Evolutionary conservation across 2,888 invertebrate genomes (phyloP), one percentile per base, ranked within the genome.

Genomic region (Drosophila testacea): DNA sequence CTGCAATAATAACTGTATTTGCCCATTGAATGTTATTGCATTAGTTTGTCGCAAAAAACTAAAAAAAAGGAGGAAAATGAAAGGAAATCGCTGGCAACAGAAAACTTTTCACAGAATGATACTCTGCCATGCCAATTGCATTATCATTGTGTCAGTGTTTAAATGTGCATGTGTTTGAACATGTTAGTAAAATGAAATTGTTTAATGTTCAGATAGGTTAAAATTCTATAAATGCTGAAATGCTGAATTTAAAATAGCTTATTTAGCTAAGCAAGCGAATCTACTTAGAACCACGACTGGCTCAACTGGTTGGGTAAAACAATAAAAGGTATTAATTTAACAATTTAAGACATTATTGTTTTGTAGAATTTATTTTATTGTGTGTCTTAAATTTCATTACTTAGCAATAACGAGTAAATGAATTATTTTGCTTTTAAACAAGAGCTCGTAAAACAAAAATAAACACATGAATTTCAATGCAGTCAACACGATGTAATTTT

Each of bases 21-120:
- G 79, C 44, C 84, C 82, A 87, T 88, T 88, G 86, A 85, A 80
- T 83, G 86, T 85, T 88, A 83, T 83, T 83, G 86, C 88, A 85
- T 85, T 88, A 83, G 83, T 83, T 85, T 74, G 67, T 52, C 36
- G 51, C 56, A 69, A 56, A 44, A 22, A 22, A 36, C 28, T 57
- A 42, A 7, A 55, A 48, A 38, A 28, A 36, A 60, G 10, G 6
- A 47, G 28, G 10, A 16, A 61, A 66, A 62, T 48, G 55, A 42
- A 76, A 6, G 56, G 16, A 72, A 65, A 59, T 59, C 51, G 54
- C 22, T 44, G 59, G 38, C 55, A 67, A 51, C 63, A 50, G 61
- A 57, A 80, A 81, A 81, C 52, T 83, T 86, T 86, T 59, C 61
- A 68, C 52, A 34, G 55, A 78, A 73, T 83, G 79, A 68, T 65